phyloP scores from a whole-genome alignment of 2,888 invertebrate genomes.

The Drosophila longiperda region DNA sequence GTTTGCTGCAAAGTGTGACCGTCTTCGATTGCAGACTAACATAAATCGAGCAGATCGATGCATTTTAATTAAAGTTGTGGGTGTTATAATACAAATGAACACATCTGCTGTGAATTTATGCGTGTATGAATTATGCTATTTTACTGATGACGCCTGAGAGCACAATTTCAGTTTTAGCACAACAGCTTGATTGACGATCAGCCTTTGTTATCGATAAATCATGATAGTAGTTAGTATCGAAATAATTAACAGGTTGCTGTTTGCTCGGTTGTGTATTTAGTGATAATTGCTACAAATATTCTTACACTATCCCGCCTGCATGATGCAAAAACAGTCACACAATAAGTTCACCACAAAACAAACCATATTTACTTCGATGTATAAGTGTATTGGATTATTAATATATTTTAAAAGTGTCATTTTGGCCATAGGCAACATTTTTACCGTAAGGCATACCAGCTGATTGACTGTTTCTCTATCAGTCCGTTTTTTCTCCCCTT shows the following conservation, averaged over 20 bases:
- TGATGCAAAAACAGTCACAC: not conserved
- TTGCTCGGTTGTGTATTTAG: not conserved
- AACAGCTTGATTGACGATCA: not conserved
- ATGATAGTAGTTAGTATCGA: not conserved
- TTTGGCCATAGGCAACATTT: not conserved
- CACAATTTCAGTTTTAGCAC: not conserved
- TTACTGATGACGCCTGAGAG: not conserved
- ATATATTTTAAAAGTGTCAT: not conserved
- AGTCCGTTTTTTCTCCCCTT: not conserved
- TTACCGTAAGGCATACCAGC: not conserved
- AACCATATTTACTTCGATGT: not conserved
- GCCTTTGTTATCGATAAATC: conserved; percentile 1
- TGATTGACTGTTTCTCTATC: not conserved
- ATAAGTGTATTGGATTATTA: not conserved
- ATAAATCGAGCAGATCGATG: not conserved
- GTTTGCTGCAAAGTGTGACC: conserved; percentile 23
- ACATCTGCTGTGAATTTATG: not conserved
- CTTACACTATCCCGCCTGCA: not conserved
- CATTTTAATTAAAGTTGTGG: not conserved
- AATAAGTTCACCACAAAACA: not conserved
- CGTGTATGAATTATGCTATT: not conserved
- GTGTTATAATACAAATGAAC: not conserved
- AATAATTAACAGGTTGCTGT: not conserved
- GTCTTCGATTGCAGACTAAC: not conserved
- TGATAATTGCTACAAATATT: not conserved